Conservation (phyloP, 2,797 vertebrate species). For the Scleropages formosus region DNA sequence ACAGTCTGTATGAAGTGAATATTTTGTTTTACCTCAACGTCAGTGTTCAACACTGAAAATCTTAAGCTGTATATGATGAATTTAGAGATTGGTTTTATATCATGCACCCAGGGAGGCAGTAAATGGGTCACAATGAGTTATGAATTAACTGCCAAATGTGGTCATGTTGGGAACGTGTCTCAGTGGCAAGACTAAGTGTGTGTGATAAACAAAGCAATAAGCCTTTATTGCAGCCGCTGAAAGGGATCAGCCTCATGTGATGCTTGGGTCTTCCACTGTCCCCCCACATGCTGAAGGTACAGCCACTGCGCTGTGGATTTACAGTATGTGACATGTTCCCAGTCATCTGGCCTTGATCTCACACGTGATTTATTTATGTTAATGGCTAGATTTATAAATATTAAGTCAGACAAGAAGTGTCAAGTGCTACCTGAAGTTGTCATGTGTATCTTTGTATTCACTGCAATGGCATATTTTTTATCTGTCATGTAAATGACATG, state of each 20-base stretch:
- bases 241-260: background rate
- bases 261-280: background rate
- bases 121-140: slow-evolving; percentile 34
- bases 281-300: slow-evolving; percentile 4
- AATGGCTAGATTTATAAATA: too few species aligned
- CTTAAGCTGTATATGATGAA: background rate
- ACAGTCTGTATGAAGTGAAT: too few species aligned
- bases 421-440: too few species aligned
- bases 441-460: too few species aligned
- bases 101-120: background rate
- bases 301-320: background rate
- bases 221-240: background rate
- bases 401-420: too few species aligned
- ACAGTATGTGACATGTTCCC: background rate
- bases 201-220: slow-evolving; percentile 36
- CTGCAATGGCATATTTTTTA: too few species aligned
- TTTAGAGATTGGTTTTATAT: background rate
- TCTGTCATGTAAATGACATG: too few species aligned
- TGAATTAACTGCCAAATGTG: slow-evolving; percentile 38
- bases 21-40: too few species aligned
- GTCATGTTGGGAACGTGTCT: slow-evolving; percentile 16
- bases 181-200: background rate
- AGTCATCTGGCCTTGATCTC: background rate
- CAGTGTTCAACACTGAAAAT: too few species aligned
- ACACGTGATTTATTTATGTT: background rate